Conservation (phyloP, 2,797 vertebrate genomes). For the Iguana delicatissima region DNA sequence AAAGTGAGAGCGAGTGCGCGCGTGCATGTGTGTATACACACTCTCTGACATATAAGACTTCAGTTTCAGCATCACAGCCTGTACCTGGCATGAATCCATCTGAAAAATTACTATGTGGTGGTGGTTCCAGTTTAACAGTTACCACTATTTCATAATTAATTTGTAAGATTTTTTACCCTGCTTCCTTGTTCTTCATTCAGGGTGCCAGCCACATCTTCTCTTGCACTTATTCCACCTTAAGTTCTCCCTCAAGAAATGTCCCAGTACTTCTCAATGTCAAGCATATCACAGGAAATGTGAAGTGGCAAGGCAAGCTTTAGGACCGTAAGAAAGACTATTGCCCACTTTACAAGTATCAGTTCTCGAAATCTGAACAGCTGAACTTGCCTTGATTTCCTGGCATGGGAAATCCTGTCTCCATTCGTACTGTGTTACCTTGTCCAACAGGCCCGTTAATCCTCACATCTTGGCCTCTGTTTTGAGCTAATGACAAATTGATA, state of each 20-base stretch:
- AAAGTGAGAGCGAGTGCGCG: too few relatives aligned
- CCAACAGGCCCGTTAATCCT: slow-evolving; percentile 95
- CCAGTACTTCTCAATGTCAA: background rate
- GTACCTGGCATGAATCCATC: background rate
- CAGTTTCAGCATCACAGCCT: background rate
- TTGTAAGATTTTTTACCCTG: background rate
- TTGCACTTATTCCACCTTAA: background rate
- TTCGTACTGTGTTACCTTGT: slow-evolving; percentile 86
- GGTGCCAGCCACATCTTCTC: background rate
- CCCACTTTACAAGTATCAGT: background rate
- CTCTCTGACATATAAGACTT: background rate
- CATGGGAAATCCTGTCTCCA: slow-evolving; percentile 91
- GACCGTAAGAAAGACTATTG: rapidly evolving
- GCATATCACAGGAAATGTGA: background rate
- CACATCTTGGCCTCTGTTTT: slow-evolving; percentile 93
- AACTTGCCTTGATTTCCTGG: slow-evolving; percentile 90
- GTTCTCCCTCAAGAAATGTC: background rate
- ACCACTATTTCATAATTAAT: background rate
- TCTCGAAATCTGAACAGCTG: background rate
- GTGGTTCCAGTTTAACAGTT: background rate
- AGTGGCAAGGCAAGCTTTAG: background rate
- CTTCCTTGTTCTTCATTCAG: background rate
- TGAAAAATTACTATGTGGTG: background rate
- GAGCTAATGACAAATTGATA: slow-evolving; percentile 93
- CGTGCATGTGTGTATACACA: too few relatives aligned